phyloP scores from a whole-genome alignment of 2,113 vertebrate genomes.

The Columbina picui region DNA sequence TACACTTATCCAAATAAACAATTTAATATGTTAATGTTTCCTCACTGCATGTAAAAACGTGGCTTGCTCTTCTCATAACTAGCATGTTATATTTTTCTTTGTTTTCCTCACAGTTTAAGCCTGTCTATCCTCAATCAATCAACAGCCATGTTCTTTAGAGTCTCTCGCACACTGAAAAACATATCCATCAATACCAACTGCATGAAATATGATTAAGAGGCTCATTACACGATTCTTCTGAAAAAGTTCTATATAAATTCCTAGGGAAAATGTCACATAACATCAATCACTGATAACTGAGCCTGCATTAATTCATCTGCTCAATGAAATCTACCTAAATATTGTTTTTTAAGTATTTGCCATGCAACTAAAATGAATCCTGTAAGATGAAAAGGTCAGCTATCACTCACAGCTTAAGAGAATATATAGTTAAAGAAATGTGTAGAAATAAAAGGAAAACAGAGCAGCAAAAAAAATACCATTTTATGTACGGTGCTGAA shows the following conservation, averaged over 20 bases:
- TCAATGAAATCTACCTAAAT: slow-evolving; percentile 25
- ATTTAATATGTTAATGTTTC: background rate
- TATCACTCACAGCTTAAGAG: background rate
- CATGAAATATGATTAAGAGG: slow-evolving; percentile 38
- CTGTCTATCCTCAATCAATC: slow-evolving; percentile 16
- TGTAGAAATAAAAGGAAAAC: background rate
- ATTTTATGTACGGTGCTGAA: background rate
- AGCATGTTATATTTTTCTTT: background rate
- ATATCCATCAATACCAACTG: slow-evolving; percentile 32
- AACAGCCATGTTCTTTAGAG: background rate
- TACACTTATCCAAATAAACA: background rate
- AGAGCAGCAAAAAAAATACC: background rate
- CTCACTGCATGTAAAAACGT: background rate
- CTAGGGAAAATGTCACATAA: slow-evolving; percentile 38
- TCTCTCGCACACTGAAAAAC: slow-evolving; percentile 16
- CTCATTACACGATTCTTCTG: slow-evolving; percentile 21
- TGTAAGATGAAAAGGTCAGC: slow-evolving; percentile 14
- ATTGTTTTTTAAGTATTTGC: background rate
- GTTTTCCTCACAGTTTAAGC: background rate
- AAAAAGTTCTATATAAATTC: slow-evolving; percentile 35
- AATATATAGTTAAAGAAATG: background rate
- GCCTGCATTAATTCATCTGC: background rate
- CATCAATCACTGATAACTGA: slow-evolving; percentile 32
- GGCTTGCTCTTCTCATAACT: background rate
- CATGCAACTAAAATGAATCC: background rate